Percentiles rank a stretch among this genome's conserved stretches.
phyloP scores from a whole-genome alignment of 2,113 vertebrate genomes.

The Picathartes gymnocephalus region DNA sequence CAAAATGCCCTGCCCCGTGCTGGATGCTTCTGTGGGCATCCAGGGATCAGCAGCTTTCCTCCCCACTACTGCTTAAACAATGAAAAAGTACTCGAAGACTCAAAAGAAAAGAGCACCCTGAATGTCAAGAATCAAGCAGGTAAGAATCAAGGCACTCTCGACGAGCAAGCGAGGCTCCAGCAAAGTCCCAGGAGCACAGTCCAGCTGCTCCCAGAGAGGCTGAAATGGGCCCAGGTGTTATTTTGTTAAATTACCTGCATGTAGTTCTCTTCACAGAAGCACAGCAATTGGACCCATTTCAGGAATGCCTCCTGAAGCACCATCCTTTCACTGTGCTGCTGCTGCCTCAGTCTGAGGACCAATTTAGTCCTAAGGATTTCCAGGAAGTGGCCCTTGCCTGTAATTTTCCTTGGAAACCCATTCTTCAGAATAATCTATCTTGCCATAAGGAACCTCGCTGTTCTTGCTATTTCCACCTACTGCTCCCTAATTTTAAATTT shows the following conservation, averaged over 20 bases:
- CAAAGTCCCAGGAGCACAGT: neutral
- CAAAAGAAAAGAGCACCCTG: neutral
- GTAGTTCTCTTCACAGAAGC: neutral
- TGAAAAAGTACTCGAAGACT: neutral
- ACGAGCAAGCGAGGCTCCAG: accelerated
- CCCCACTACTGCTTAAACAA: neutral
- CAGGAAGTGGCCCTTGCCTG: neutral
- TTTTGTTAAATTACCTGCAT: neutral
- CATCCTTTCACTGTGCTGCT: neutral
- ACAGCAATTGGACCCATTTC: neutral
- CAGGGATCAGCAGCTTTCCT: neutral
- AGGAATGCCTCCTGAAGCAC: neutral
- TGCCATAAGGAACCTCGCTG: neutral
- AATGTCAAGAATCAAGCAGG: neutral
- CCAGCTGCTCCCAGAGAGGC: neutral
- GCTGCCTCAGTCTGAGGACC: neutral
- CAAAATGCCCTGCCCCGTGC: neutral
- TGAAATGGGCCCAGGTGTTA: neutral
- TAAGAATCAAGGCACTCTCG: neutral
- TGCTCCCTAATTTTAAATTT: neutral
- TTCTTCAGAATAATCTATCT: neutral
- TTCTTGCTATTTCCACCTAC: neutral
- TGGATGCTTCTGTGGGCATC: neutral
- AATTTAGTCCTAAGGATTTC: neutral
- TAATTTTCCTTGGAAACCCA: neutral